These are phyloP conservation scores for Ephydatia muelleri DNA, from an alignment of 37 sponge, comb jelly and placozoan species.

Conservation along the genomic window DNA sequence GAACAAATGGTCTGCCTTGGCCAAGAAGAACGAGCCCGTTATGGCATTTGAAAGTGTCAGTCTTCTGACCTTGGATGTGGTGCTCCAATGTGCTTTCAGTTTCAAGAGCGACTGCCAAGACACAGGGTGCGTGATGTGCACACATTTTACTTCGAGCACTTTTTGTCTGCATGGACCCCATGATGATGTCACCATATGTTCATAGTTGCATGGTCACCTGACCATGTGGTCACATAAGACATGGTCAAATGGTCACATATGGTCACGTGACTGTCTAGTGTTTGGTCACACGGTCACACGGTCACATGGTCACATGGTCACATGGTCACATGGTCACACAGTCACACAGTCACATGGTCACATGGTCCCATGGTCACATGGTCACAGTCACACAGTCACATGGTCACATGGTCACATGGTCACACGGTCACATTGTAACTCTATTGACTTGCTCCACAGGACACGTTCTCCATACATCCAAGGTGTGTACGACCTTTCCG, in stretches of 20 bases:
- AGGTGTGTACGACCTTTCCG: neutral
- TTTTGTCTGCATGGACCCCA: no score
- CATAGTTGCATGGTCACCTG: no score
- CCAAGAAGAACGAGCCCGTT: constrained; percentile 23
- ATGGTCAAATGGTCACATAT: no score
- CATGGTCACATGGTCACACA: no score
- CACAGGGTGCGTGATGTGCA: neutral
- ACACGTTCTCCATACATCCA: constrained; percentile 5
- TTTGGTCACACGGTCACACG: no score
- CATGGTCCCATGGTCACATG: no score
- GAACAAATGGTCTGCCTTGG: constrained; percentile 15
- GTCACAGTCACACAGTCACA: no score
- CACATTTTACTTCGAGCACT: neutral
- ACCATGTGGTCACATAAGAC: no score
- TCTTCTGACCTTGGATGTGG: constrained; percentile 31
- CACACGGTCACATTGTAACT: neutral
- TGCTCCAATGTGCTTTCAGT: constrained; percentile 59
- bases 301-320: no score
- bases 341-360: no score
- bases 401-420: neutral
- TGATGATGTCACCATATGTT: no score
- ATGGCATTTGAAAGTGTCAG: constrained; percentile 30
- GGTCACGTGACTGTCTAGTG: no score
- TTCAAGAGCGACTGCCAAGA: constrained; percentile 47
- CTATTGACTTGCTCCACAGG: neutral